These are phyloP conservation scores for Papilio polyxenes DNA, from an alignment of 1,140 invertebrate species.

Conservation along the genomic window DNA sequence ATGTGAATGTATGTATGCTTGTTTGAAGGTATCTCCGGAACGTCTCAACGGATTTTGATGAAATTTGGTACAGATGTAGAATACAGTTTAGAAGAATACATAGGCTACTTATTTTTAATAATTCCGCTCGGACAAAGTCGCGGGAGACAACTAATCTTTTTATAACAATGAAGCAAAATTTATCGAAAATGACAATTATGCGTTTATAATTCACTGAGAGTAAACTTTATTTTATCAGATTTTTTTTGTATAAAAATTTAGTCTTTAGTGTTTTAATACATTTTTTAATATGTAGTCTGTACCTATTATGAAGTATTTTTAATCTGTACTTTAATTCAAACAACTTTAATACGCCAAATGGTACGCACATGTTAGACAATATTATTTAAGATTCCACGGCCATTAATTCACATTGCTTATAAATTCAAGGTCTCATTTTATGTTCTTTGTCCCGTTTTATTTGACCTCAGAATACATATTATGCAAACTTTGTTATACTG, in stretches of 20 bases:
- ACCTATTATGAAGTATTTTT: not conserved
- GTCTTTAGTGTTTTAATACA: not conserved
- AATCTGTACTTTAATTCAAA: slow-evolving; percentile 7
- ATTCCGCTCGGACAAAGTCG: too few species aligned
- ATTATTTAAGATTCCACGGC: slow-evolving; percentile 16
- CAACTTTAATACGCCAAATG: slow-evolving; percentile 26
- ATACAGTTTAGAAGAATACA: too few species aligned
- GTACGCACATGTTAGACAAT: slow-evolving; percentile 36
- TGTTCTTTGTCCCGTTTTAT: not conserved
- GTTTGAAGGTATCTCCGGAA: too few species aligned
- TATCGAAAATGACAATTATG: too few species aligned
- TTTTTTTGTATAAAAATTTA: not conserved
- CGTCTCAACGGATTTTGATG: too few species aligned
- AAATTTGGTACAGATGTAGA: too few species aligned
- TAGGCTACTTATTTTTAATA: too few species aligned
- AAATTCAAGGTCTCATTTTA: slow-evolving; percentile 34
- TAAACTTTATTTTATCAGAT: too few species aligned
- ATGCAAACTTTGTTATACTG: not conserved
- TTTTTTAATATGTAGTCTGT: not conserved
- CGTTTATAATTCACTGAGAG: too few species aligned
- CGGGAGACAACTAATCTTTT: too few species aligned
- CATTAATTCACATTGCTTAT: slow-evolving; percentile 18
- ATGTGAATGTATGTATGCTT: too few species aligned
- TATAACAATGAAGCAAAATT: too few species aligned
- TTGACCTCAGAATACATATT: not conserved